These are phyloP conservation scores for Brachyptera putata DNA, from an alignment of 2,888 invertebrate species.

Conservation along the genomic window DNA sequence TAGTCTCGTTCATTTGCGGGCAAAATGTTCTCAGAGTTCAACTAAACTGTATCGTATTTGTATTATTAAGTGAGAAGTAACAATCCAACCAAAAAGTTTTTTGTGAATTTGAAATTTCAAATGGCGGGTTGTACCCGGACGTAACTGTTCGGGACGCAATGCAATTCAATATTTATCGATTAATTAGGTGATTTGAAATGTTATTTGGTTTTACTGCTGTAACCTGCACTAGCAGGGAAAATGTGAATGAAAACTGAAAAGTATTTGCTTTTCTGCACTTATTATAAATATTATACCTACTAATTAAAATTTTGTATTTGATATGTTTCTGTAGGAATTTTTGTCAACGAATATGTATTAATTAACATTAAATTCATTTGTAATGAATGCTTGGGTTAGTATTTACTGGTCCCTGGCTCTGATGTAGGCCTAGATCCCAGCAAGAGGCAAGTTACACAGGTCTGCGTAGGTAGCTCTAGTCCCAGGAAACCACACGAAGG, in stretches of 20 bases:
- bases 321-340: constrained; percentile 30
- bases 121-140: too few species aligned
- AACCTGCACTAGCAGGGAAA: constrained; percentile 17
- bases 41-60: constrained; percentile 29
- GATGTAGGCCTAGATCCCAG: too few species aligned
- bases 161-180: constrained; percentile 28
- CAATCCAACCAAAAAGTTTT: constrained; percentile 22
- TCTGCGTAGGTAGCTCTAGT: too few species aligned
- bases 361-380: constrained; percentile 35
- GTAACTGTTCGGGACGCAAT: constrained; percentile 23
- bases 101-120: constrained; percentile 23
- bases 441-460: too few species aligned
- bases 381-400: too few species aligned
- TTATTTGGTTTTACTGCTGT: constrained; percentile 21
- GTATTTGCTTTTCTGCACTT: too few species aligned
- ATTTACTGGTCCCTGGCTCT: too few species aligned
- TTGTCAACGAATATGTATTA: too few species aligned
- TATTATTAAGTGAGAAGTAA: constrained; percentile 31
- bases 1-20: constrained; percentile 28
- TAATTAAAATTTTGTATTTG: constrained; percentile 29
- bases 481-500: too few species aligned
- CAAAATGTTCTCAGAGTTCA: constrained; percentile 27
- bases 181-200: constrained; percentile 24
- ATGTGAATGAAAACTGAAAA: too few species aligned
- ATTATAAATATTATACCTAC: constrained; percentile 20